A percentile compares a stretch with the other conserved stretches of the same genome.
phyloP scores from a whole-genome alignment of 2,888 invertebrate species.

The Ophraella communa region DNA sequence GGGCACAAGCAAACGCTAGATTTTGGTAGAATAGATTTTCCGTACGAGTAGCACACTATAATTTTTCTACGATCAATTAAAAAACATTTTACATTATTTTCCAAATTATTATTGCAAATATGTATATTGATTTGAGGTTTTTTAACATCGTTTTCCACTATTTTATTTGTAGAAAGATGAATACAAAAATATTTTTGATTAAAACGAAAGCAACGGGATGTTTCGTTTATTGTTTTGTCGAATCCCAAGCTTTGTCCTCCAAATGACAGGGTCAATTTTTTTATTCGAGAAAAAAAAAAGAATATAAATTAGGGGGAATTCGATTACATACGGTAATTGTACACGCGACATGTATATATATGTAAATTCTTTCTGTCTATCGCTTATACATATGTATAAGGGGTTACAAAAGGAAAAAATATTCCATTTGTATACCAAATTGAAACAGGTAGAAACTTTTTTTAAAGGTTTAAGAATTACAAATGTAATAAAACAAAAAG shows the following conservation, averaged over 20 bases:
- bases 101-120: no score
- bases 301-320: slow-evolving; percentile 17
- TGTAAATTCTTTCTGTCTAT: slow-evolving; percentile 14
- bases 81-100: no score
- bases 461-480: background rate
- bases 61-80: no score
- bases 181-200: no score
- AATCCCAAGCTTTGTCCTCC: background rate
- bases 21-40: no score
- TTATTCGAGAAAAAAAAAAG: background rate
- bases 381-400: slow-evolving; percentile 16
- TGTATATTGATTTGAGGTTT: no score
- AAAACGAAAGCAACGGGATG: no score
- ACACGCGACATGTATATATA: slow-evolving; percentile 8
- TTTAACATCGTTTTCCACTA: no score
- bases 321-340: slow-evolving; percentile 10
- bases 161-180: background rate
- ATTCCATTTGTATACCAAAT: background rate
- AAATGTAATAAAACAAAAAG: no score
- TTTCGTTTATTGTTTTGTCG: background rate
- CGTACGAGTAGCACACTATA: no score
- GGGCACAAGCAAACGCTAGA: no score
- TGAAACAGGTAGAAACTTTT: background rate
- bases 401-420: slow-evolving; percentile 1
- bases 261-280: slow-evolving; percentile 3